These are phyloP conservation scores for Hemicentrotus pulcherrimus DNA, from an alignment of 35 echinoderm and acorn worm genomes.

Conservation along the genomic window DNA sequence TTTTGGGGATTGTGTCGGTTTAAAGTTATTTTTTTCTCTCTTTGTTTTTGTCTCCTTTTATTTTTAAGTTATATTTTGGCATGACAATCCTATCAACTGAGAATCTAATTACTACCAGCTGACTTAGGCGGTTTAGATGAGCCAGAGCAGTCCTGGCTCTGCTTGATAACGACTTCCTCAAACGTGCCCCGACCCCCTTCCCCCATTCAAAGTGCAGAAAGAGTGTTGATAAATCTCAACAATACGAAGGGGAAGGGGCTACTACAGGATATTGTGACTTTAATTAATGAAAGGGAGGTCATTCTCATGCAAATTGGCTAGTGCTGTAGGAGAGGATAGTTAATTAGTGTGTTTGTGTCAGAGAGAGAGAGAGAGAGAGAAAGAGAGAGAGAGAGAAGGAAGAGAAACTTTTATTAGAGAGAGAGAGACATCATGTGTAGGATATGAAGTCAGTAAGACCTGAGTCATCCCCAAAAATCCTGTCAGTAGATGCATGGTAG, in stretches of 20 bases:
- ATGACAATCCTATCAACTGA: neutral
- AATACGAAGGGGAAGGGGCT: neutral
- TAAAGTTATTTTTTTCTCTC: neutral
- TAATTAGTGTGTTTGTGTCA: conserved; percentile 5
- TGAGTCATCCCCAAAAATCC: neutral
- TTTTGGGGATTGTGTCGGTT: neutral
- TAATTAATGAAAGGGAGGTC: neutral
- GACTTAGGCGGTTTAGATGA: neutral
- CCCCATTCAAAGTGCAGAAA: neutral
- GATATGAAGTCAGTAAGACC: neutral
- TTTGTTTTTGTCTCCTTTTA: neutral
- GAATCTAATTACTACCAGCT: neutral
- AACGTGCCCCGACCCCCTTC: neutral
- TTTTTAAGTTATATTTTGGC: neutral
- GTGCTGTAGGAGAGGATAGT: neutral
- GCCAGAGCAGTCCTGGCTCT: neutral
- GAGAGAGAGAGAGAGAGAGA: neutral
- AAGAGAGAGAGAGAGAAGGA: neutral
- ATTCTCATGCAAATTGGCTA: neutral
- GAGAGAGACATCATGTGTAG: neutral
- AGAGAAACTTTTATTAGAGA: neutral
- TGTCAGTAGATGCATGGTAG: neutral
- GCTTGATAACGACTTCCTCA: neutral
- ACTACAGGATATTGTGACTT: neutral
- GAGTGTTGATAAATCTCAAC: neutral